These are phyloP conservation scores for Platygyra sinensis DNA, from an alignment of 64 coral and sea anemone genomes.

Conservation along the genomic window DNA sequence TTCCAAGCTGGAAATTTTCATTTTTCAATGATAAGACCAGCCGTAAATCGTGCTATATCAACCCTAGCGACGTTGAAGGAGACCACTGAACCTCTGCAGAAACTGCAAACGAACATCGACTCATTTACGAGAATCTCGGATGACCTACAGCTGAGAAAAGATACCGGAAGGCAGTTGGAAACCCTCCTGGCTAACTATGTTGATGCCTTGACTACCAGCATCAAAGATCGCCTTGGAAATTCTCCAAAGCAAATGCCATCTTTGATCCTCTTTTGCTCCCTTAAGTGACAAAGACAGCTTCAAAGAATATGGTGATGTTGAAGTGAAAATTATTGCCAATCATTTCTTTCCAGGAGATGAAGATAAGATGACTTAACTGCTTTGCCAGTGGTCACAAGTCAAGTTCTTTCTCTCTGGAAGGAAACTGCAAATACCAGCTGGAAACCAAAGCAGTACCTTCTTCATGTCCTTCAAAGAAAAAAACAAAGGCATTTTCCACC, in stretches of 20 bases:
- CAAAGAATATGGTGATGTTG: slow-evolving; percentile 18
- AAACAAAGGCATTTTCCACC: slow-evolving; percentile 52
- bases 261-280: slow-evolving; percentile 34
- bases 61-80: background rate
- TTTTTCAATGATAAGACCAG: too few relatives aligned
- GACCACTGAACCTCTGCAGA: background rate
- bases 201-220: too few relatives aligned
- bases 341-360: too few relatives aligned
- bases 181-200: too few relatives aligned
- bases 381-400: too few relatives aligned
- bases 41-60: slow-evolving; percentile 26
- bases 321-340: slow-evolving; percentile 27
- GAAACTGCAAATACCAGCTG: too few relatives aligned
- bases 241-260: slow-evolving; percentile 25
- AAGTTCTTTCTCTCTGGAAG: too few relatives aligned
- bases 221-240: slow-evolving; percentile 17
- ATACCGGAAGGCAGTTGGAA: slow-evolving; percentile 26
- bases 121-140: slow-evolving; percentile 12
- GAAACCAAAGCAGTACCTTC: too few relatives aligned
- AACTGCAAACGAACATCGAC: slow-evolving; percentile 10
- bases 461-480: slow-evolving; percentile 40
- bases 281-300: background rate
- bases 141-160: background rate
- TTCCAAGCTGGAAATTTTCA: too few relatives aligned
- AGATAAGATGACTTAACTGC: too few relatives aligned